These are phyloP conservation scores for Homarus americanus DNA, from an alignment of 1,140 invertebrate species.

Conservation along the genomic window DNA sequence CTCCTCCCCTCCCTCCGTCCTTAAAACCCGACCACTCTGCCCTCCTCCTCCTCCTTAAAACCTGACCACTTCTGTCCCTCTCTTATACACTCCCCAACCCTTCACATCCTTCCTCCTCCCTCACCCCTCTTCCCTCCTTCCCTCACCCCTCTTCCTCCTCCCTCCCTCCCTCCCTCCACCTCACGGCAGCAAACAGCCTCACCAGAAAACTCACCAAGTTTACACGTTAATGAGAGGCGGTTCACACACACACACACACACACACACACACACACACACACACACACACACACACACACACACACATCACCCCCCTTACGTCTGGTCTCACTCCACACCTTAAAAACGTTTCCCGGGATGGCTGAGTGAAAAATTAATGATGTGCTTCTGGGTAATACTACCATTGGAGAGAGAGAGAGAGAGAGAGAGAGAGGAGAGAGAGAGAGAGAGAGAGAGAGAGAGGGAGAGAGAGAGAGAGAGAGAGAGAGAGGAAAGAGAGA, in stretches of 20 bases:
- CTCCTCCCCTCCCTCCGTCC: too few species aligned
- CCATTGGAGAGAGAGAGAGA: not conserved
- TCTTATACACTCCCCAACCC: not conserved
- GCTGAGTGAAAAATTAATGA: not conserved
- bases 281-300: too few species aligned
- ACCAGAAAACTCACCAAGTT: not conserved
- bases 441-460: too few species aligned
- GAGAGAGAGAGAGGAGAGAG: too few species aligned
- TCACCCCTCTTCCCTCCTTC: not conserved
- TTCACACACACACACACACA: too few species aligned
- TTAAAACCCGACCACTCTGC: too few species aligned
- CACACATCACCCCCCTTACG: not conserved
- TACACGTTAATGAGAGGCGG: not conserved
- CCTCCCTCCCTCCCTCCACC: not conserved
- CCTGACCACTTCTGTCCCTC: not conserved
- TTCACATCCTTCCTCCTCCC: not conserved
- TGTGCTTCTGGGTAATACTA: not conserved
- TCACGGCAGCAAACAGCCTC: not conserved
- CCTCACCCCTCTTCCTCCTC: not conserved
- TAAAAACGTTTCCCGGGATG: not conserved
- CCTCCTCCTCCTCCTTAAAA: too few species aligned
- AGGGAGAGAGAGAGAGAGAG: too few species aligned
- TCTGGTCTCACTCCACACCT: not conserved
- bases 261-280: too few species aligned
- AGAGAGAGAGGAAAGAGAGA: too few species aligned